These are phyloP conservation scores for Callionymus lyra DNA, from an alignment of 2,113 vertebrate genomes.

Conservation along the genomic window DNA sequence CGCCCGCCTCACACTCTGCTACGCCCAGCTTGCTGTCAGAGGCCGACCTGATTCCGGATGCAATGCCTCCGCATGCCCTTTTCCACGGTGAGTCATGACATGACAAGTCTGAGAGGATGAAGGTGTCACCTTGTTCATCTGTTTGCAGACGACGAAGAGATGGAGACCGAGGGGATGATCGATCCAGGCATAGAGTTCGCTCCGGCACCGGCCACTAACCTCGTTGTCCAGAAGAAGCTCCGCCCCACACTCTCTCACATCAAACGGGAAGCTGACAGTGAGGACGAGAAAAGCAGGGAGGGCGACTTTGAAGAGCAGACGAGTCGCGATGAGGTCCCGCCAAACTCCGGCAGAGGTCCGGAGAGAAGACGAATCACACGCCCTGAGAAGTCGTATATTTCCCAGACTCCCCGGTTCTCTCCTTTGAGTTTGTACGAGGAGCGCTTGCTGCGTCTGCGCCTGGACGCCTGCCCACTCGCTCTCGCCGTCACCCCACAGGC, in stretches of 20 bases:
- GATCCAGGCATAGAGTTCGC: constrained; percentile 91
- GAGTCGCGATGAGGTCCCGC: constrained; percentile 1
- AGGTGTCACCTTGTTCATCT: background rate
- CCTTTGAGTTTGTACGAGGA: constrained; percentile 86
- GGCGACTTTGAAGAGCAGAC: constrained; percentile 57
- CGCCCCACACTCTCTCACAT: constrained; percentile 72
- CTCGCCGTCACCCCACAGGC: constrained; percentile 82
- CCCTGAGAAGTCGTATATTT: background rate
- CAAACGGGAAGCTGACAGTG: constrained; percentile 87
- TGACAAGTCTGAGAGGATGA: background rate
- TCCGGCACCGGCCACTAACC: constrained; percentile 66
- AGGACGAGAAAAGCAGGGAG: constrained; percentile 75
- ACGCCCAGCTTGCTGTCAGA: constrained; percentile 92
- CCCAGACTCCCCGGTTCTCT: constrained; percentile 41
- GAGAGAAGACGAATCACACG: constrained; percentile 41
- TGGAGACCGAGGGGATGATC: constrained; percentile 86
- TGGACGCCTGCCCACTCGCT: constrained; percentile 81
- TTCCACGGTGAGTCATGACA: constrained; percentile 81
- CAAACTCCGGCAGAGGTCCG: background rate
- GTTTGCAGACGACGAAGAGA: constrained; percentile 84
- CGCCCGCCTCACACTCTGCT: constrained; percentile 87
- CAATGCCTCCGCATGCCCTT: constrained; percentile 91
- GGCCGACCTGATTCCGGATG: constrained; percentile 91
- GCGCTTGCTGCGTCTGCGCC: constrained; percentile 76
- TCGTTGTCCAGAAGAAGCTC: constrained; percentile 73